Percentiles rank a stretch among this genome's conserved stretches.
These are phyloP conservation scores for Psephotus haematonotus DNA, from an alignment of 2,113 vertebrate species.

Conservation along the genomic window DNA sequence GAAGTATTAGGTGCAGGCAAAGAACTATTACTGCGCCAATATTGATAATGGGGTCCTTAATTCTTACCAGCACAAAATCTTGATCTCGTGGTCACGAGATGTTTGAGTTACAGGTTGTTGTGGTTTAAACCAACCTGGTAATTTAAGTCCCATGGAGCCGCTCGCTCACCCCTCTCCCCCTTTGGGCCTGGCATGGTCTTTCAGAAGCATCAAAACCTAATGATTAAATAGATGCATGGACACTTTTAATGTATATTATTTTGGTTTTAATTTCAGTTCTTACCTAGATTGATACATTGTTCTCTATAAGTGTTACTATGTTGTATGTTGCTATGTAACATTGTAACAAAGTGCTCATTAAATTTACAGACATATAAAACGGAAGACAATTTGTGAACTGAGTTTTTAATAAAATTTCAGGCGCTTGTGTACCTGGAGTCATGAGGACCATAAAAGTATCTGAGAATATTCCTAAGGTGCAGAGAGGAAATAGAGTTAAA, in stretches of 20 bases:
- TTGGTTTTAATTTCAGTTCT: not conserved
- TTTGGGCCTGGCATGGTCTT: not conserved
- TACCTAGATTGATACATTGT: not conserved
- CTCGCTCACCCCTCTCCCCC: not conserved
- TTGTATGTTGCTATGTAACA: constrained; percentile 1
- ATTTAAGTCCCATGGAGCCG: not conserved
- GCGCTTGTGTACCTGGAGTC: not conserved
- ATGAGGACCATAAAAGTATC: not conserved
- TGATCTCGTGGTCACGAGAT: not conserved
- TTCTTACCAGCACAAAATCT: not conserved
- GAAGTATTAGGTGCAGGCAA: not conserved
- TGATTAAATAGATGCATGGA: not conserved
- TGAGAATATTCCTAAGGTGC: not conserved
- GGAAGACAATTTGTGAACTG: not conserved
- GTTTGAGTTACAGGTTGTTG: not conserved
- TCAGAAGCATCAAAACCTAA: not conserved
- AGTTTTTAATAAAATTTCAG: not conserved
- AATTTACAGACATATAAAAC: not conserved
- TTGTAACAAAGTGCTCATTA: not conserved
- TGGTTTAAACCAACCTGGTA: not conserved
- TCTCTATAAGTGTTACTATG: not conserved
- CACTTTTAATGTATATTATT: not conserved
- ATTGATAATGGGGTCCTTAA: not conserved
- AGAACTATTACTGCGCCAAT: not conserved
- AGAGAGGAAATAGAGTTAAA: not conserved